These are phyloP conservation scores for Turdus rufiventris DNA, from an alignment of 2,113 vertebrate species.

Conservation along the genomic window DNA sequence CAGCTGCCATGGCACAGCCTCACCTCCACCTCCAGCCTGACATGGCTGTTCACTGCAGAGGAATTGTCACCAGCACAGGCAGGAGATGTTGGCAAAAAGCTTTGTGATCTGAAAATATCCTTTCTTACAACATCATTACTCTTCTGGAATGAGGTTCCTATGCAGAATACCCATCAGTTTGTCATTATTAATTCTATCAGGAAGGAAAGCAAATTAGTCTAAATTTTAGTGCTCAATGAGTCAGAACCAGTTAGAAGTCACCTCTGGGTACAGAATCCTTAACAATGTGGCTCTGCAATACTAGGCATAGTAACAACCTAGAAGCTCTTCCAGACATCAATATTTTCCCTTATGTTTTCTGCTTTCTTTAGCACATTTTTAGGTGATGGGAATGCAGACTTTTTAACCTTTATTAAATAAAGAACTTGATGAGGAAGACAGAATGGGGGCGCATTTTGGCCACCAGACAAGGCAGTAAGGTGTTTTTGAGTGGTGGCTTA, in stretches of 20 bases:
- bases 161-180: neutral
- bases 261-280: neutral
- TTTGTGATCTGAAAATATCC: neutral
- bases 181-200: neutral
- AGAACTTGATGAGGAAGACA: slow-evolving; percentile 17
- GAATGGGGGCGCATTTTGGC: neutral
- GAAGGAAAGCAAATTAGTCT: slow-evolving; percentile 12
- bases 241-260: slow-evolving; percentile 14
- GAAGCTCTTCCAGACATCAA: neutral
- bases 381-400: neutral
- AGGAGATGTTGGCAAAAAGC: neutral
- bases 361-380: neutral
- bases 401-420: neutral
- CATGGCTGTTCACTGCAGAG: neutral
- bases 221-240: neutral
- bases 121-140: neutral
- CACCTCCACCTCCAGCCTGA: neutral
- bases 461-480: neutral
- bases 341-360: neutral
- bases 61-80: neutral
- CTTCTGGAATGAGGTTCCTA: neutral
- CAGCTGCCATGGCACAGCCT: neutral
- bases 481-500: neutral
- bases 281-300: neutral
- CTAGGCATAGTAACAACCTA: neutral